phyloP scores from a whole-genome alignment of 2,888 invertebrate species.

The Antitype chi region DNA sequence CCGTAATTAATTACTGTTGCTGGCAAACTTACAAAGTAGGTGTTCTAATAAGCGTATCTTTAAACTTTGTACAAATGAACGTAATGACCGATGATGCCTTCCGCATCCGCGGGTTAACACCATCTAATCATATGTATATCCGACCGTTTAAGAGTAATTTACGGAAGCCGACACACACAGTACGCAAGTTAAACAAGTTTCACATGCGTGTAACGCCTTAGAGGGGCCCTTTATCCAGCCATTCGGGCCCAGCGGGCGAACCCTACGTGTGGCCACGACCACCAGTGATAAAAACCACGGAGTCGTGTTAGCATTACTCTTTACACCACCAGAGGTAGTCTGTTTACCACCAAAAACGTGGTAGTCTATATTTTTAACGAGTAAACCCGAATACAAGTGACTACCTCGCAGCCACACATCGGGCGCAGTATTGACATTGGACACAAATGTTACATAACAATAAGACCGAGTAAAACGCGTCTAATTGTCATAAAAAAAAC shows the following conservation, averaged over 20 bases:
- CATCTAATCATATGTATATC: constrained; percentile 53
- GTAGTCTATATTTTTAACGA: constrained; percentile 89
- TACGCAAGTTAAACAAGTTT: constrained; percentile 49
- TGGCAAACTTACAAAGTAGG: constrained; percentile 45
- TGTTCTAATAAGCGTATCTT: constrained; percentile 46
- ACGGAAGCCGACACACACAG: constrained; percentile 55
- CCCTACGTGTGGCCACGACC: constrained; percentile 57
- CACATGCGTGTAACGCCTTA: constrained; percentile 24
- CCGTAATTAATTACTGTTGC: constrained; percentile 49
- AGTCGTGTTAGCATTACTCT: constrained; percentile 79
- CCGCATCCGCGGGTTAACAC: constrained; percentile 63
- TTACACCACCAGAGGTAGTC: constrained; percentile 79
- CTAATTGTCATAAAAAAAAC: constrained; percentile 90
- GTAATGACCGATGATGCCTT: constrained; percentile 46
- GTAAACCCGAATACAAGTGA: constrained; percentile 80
- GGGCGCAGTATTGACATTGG: constrained; percentile 80
- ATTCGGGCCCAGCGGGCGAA: background rate
- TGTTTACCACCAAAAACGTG: constrained; percentile 83
- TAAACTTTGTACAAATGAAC: constrained; percentile 42
- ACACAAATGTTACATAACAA: constrained; percentile 82
- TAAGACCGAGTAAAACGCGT: constrained; percentile 86
- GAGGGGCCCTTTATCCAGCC: constrained; percentile 3
- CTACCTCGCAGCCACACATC: constrained; percentile 75
- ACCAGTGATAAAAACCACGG: constrained; percentile 55
- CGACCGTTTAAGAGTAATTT: constrained; percentile 29